Percentiles rank a stretch among this genome's conserved stretches.
Evolutionary conservation across 2,113 vertebrate genomes (phyloP).

Genomic region (Triplophysa dalaica): DNA sequence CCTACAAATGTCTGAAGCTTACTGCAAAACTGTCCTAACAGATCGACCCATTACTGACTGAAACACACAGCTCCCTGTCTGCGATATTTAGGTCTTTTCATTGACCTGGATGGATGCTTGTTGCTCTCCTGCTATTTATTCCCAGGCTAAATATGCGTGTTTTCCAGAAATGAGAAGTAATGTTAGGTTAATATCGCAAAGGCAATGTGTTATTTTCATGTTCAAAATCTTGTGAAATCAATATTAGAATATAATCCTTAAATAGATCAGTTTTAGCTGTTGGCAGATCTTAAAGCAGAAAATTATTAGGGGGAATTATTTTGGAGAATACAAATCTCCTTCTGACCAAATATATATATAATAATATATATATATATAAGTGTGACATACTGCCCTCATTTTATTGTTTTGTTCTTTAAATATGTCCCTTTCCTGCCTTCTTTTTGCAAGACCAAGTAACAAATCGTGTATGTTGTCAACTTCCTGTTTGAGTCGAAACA

Average conservation of each 20-base stretch:
- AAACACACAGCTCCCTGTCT: conserved; percentile 53
- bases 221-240: not conserved
- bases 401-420: no score
- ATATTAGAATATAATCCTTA: not conserved
- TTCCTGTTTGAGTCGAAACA: not conserved
- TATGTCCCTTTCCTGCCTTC: no score
- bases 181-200: not conserved
- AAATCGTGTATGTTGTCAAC: no score
- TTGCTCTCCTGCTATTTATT: conserved; percentile 45
- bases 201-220: not conserved
- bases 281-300: not conserved
- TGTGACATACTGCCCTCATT: no score
- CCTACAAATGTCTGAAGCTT: conserved; percentile 48
- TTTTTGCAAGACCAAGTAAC: no score
- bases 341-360: no score
- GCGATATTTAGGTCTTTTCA: conserved; percentile 62
- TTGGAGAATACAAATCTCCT: no score
- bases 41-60: conserved; percentile 66
- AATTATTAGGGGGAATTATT: not conserved
- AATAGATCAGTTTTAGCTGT: no score
- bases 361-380: no score
- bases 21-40: conserved; percentile 39
- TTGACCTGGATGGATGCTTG: conserved; percentile 59
- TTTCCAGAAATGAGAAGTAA: not conserved
- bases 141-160: not conserved